Evolutionary conservation across 92 coral and sea anemone species (phyloP).

Genomic region (Parazoanthus swiftii): DNA sequence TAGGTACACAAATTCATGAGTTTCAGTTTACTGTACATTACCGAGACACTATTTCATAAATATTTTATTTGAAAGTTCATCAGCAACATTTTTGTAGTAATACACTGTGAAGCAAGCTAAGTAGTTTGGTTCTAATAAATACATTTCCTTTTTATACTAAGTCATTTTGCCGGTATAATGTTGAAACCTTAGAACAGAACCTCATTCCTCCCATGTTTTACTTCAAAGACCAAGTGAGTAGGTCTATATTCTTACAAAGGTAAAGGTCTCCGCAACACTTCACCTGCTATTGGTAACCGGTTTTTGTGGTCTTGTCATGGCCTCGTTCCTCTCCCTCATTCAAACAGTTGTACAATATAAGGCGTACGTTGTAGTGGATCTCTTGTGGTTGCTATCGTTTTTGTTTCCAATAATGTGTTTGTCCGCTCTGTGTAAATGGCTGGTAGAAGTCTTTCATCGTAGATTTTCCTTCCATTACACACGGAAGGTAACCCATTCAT

Average conservation of each 20-base stretch:
- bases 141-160: no score
- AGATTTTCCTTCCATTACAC: slow-evolving; percentile 53
- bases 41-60: neutral
- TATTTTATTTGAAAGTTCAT: neutral
- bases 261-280: neutral
- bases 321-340: slow-evolving; percentile 13
- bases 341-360: slow-evolving; percentile 75
- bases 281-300: neutral
- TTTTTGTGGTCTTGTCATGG: neutral
- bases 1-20: neutral
- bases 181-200: neutral
- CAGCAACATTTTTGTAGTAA: neutral
- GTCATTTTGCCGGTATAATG: neutral
- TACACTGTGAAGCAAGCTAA: neutral
- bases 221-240: neutral
- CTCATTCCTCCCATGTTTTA: neutral
- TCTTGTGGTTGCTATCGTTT: neutral
- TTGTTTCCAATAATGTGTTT: slow-evolving; percentile 1
- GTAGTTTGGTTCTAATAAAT: neutral
- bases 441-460: slow-evolving; percentile 76
- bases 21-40: neutral
- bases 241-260: no score
- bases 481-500: slow-evolving; percentile 35
- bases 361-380: slow-evolving; percentile 50
- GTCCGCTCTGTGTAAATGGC: neutral